Percentiles rank a stretch among this genome's conserved stretches.
Conservation (phyloP, 2,888 invertebrate genomes). For the Drosophila fulvimacula region DNA sequence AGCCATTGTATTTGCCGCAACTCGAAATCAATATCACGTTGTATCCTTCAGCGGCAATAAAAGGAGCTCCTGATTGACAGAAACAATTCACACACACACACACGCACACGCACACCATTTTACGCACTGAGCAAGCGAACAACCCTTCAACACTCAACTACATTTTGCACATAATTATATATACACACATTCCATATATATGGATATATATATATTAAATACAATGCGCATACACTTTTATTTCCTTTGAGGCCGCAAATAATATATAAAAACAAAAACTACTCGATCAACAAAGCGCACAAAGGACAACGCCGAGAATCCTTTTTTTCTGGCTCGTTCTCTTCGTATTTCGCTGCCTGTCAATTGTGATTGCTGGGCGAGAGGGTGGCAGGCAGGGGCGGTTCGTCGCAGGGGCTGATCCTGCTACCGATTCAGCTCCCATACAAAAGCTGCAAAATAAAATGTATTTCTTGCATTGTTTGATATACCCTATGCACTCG, state of each 20-base stretch:
- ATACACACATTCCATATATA: constrained; percentile 2
- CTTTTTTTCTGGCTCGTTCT: constrained; percentile 50
- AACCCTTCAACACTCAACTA: constrained; percentile 79
- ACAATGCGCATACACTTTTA: constrained; percentile 54
- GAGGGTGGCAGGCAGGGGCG: constrained; percentile 6
- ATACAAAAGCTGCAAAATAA: constrained; percentile 61
- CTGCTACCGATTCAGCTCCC: constrained; percentile 23
- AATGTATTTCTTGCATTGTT: constrained; percentile 67
- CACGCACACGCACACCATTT: constrained; percentile 6
- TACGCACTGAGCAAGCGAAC: constrained; percentile 55
- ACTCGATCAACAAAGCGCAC: constrained; percentile 73
- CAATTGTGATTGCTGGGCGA: constrained; percentile 42
- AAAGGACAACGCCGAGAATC: constrained; percentile 66
- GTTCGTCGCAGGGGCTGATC: constrained; percentile 19
- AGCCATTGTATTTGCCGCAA: constrained; percentile 65
- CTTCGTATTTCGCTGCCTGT: constrained; percentile 49
- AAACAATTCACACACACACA: constrained; percentile 68
- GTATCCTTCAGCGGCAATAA: constrained; percentile 79
- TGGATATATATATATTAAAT: constrained; percentile 8
- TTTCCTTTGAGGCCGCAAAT: constrained; percentile 65
- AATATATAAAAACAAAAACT: constrained; percentile 55
- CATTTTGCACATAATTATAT: constrained; percentile 54
- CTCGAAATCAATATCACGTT: constrained; percentile 78
- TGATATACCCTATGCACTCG: not conserved
- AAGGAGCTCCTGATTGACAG: constrained; percentile 80